Evolutionary conservation across 1,140 invertebrate species (phyloP), one percentile per base, ranked within the genome.

Genomic region (Sogatella furcifera): DNA sequence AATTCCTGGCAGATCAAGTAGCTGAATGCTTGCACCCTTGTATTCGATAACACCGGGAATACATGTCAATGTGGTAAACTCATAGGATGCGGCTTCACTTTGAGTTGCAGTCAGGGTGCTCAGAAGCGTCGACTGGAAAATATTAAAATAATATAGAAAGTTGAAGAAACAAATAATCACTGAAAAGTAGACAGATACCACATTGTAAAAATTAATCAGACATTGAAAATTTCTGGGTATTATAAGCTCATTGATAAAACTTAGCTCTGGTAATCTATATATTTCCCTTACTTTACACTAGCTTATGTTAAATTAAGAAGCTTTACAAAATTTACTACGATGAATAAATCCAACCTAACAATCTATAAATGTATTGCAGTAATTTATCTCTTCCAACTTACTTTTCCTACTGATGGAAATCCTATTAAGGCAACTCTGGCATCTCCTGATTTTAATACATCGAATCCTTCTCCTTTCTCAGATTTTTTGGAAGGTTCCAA

Each of bases 371-470:
- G n/a, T n/a, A n/a, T n/a, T n/a, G n/a, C n/a, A n/a, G n/a, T n/a
- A n/a, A n/a, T n/a, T n/a, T n/a, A n/a, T n/a, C n/a, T n/a, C n/a
- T n/a, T 28, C 9, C 14, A 44, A 63, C 73, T 70, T 72, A 88
- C 85, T 76, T 95, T 95, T 76, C 93, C 93, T 42, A 96, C 93
- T 42, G 92, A 95, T 14, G 96, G 95, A 73, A 98, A 98, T 60
- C 95, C 96, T 70, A 99, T 99, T 5, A 99, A 78, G 15, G 97
- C 96, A 14, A 98, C 94, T 71, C 97, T 80, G 5, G 97, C 97
- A 89, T 99, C 97, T 46, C 97, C 97, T 68, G 93, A 97, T 77
- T 99, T 99, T 65, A 99, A 81, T 13, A 99, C 97, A 87, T 99
- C 97, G 76, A 99, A 99, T 10, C 97, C 97, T 80, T 99, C 97